Evolutionary conservation across 2,797 vertebrate genomes (phyloP), one percentile per base, ranked within the genome.

Genomic region (Moxostoma hubbsi): DNA sequence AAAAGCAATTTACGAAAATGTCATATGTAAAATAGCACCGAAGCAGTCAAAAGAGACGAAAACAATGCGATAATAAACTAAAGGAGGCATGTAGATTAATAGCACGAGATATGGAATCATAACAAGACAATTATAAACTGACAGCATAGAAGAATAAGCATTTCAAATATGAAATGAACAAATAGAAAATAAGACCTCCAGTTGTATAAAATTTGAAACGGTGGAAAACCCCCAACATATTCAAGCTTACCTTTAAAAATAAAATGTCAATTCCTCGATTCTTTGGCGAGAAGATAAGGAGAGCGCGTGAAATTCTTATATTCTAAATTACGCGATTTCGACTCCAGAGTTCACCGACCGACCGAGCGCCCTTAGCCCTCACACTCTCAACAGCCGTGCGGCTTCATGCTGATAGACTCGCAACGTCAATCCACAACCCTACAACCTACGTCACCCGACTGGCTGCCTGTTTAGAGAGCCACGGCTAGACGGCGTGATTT

Each of bases 401-500:
- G 62, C 83, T 83, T 78, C 79, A 64, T 58, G 81, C 76, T 84
- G 81, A 86, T 80, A 83, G 81, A 83, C 81, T 67, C 69, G 84
- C 53, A 53, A 92, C 93, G 93, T 94, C 92, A 94, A 91, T 77
- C 89, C 92, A 90, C 93, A 85, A 86, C 88, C 88, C 73, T 85
- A 88, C 89, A 89, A 89, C 89, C 89, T 88, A 94, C 94, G 94
- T 94, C 94, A 94, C 80, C 64, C 80, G 82, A 57, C 80, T 50
- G 55, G 13, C 70, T 73, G 78, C 73, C 67, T 83, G 86, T 90
- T 84, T 91, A 36, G 88, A 70, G 66, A 73, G 78, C 76, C 89
- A 89, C 90, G 92, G 94, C 93, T 91, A 93, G 92, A 89, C 90
- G 90, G 92, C 90, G 90, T 91, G 92, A 66, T 73, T 73, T 61